phyloP scores from a whole-genome alignment of 2,888 invertebrate species.

The Andrena minutula region DNA sequence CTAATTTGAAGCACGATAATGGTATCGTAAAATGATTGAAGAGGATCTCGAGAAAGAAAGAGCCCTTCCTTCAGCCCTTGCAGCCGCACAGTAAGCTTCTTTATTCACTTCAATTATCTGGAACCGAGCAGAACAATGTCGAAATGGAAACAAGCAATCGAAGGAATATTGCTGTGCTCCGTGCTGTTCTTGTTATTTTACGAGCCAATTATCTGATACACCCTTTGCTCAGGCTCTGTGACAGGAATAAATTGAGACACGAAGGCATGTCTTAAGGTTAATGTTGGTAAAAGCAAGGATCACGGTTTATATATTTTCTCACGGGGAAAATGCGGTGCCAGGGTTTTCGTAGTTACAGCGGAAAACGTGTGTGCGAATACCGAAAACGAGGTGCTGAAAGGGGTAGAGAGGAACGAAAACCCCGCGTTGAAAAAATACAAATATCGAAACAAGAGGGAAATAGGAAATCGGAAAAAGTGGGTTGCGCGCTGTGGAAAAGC shows the following conservation, averaged over 20 bases:
- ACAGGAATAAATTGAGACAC: background rate
- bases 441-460: background rate
- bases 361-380: background rate
- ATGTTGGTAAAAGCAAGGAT: background rate
- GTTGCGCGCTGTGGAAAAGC: conserved; percentile 25
- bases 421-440: background rate
- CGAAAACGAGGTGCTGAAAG: background rate
- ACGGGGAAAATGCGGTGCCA: background rate
- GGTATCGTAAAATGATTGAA: background rate
- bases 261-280: background rate
- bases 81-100: conserved; percentile 23
- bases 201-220: conserved; percentile 1
- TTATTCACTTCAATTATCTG: conserved; percentile 15
- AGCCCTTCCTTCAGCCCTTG: background rate
- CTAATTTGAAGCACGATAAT: conserved; percentile 1
- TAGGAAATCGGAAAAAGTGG: conserved; percentile 24
- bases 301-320: background rate
- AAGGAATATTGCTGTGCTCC: background rate
- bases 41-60: background rate
- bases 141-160: conserved; percentile 5
- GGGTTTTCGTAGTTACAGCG: background rate
- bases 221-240: background rate
- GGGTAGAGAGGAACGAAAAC: background rate
- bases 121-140: background rate
- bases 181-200: background rate